Percentiles rank a stretch among this genome's conserved stretches.
These are phyloP conservation scores for Cladorhizidae sp. DNA, from an alignment of 37 sponge, comb jelly and placozoan species.

Conservation along the genomic window DNA sequence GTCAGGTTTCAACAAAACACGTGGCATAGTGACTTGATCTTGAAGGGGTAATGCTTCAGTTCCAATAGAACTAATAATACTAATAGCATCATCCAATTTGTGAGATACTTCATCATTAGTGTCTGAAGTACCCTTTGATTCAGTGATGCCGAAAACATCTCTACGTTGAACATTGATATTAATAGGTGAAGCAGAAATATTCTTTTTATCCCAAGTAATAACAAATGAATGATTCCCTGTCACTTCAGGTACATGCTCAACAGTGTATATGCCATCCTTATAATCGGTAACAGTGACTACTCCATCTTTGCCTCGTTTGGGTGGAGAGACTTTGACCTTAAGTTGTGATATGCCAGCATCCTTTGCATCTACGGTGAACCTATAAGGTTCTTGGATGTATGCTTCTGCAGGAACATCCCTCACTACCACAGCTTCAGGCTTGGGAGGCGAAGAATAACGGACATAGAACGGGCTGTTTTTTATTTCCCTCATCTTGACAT, in stretches of 20 bases:
- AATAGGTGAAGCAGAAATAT: conserved; percentile 46
- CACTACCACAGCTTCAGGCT: conserved; percentile 26
- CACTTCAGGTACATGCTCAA: conserved; percentile 35
- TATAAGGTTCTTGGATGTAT: conserved; percentile 30
- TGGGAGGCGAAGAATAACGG: conserved; percentile 18
- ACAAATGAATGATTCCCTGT: conserved; percentile 44
- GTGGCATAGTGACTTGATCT: conserved; percentile 11
- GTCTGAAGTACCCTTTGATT: not conserved
- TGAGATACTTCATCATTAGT: conserved; percentile 2
- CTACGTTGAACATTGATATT: conserved; percentile 10
- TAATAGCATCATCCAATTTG: not conserved
- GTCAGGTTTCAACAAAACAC: conserved; percentile 17
- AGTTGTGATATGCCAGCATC: conserved; percentile 75
- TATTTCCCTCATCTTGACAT: conserved; percentile 13
- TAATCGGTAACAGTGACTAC: conserved; percentile 16
- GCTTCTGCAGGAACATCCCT: conserved; percentile 1
- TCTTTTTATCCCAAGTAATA: conserved; percentile 27
- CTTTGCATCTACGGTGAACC: conserved; percentile 47
- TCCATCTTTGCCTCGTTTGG: conserved; percentile 8
- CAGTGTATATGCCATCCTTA: conserved; percentile 34
- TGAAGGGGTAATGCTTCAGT: conserved; percentile 58
- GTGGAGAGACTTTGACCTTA: conserved; percentile 14
- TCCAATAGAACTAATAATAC: conserved; percentile 27
- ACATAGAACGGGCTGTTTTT: conserved; percentile 42
- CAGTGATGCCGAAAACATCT: not conserved